Base-by-base conservation (phyloP, 2,797 vertebrate genomes). In the Myotis daubentonii region DNA sequence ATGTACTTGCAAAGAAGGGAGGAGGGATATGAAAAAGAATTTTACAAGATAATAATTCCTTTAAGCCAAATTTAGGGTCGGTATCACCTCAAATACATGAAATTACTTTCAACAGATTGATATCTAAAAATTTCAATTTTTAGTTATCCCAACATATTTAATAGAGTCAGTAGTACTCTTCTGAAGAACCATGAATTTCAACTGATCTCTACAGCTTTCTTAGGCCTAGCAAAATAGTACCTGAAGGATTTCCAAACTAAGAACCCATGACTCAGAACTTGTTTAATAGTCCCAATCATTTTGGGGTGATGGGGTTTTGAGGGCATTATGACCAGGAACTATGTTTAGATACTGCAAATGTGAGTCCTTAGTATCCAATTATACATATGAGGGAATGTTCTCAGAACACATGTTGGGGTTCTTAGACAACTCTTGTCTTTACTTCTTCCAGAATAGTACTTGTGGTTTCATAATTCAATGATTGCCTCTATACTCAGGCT, bases 181-280 rank as follows among this genome's bases (percentile, higher is more conserved):
- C 20, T 79, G 60, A 88, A 91, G 85, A 90, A 65, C 23, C 70
- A 93, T 71, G 28, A 36, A 16, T 92, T 94, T 88, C 20, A 85
- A 65, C 28, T 76, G 47, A 93, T 87, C 68, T 88, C 94, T 86
- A 53, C 22, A 87, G n/a, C 7, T 87, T n/a, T 92, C 53, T 76
- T 66, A 68, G 49, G 57, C 22, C 93, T 89, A 85, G 57, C 71
- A 74, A 94, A 94, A 80, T 1, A 85, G 12, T 1, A 74, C 38
- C 75, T n/a, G n/a, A 84, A 80, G 19, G 6, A 83, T 47, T 62
- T 94, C 68, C 36, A 51, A 66, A 87, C 44, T 87, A 83, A 57
- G 17, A 87, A 91, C 57, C 30, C 49, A 75, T 70, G 6, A 33
- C 17, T 76, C 33, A 93, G 60, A 94, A 79, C 38, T 36, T 41